These are phyloP conservation scores for Parnassius apollo DNA, from an alignment of 2,888 invertebrate species.

Conservation along the genomic window DNA sequence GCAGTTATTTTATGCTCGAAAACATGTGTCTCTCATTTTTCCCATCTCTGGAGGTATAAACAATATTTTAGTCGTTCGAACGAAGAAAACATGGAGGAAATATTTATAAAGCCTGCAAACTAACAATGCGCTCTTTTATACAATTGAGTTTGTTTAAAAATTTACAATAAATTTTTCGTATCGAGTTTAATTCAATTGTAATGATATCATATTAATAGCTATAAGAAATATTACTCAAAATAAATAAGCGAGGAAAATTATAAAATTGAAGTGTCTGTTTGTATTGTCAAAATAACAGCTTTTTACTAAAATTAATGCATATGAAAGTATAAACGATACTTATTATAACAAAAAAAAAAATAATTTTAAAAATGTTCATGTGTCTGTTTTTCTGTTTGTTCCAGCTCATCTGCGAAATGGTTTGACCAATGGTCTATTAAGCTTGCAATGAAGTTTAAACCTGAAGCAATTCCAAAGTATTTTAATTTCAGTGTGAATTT, in stretches of 20 bases:
- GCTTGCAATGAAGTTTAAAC: no score
- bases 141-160: slow-evolving; percentile 1
- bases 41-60: slow-evolving; percentile 1
- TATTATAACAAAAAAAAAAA: no score
- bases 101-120: slow-evolving; percentile 19
- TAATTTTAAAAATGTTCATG: no score
- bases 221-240: no score
- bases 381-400: no score
- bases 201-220: no score
- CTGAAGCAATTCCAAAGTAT: no score
- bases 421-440: no score
- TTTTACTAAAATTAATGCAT: no score
- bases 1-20: slow-evolving; percentile 1
- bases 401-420: no score
- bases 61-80: slow-evolving; percentile 13
- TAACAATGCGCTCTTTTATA: slow-evolving; percentile 11
- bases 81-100: slow-evolving; percentile 9
- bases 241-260: background rate
- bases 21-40: background rate
- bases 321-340: no score
- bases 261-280: background rate
- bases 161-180: background rate
- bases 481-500: no score
- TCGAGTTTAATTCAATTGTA: background rate
- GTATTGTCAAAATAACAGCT: background rate